phyloP scores from a whole-genome alignment of 2,113 vertebrate genomes.

The Crypturellus undulatus region DNA sequence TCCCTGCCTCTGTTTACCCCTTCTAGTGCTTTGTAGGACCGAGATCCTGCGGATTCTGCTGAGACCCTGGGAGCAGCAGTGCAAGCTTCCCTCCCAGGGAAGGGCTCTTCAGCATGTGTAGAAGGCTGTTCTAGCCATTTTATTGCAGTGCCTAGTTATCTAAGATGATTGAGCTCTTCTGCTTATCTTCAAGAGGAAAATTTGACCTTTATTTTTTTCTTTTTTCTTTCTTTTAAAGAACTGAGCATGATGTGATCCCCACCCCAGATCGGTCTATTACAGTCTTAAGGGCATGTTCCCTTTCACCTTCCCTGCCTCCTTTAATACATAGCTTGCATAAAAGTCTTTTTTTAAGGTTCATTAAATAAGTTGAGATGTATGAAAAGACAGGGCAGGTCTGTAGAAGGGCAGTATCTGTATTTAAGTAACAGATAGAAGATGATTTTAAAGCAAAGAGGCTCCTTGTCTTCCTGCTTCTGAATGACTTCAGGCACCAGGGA shows the following conservation, averaged over 20 bases:
- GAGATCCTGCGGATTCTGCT: rapidly evolving
- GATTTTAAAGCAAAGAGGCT: neutral
- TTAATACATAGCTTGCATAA: neutral
- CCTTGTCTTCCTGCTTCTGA: neutral
- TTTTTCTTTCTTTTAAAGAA: neutral
- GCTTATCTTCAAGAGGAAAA: no score
- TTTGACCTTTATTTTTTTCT: no score
- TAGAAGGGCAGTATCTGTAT: neutral
- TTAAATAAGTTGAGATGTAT: neutral
- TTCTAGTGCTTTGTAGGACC: no score
- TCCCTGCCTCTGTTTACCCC: no score
- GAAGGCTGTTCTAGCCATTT: no score
- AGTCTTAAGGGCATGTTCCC: neutral
- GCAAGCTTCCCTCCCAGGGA: neutral
- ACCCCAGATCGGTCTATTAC: neutral
- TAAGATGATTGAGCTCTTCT: no score
- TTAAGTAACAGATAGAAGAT: neutral
- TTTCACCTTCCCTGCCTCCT: neutral
- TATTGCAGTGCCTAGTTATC: no score
- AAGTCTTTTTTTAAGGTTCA: neutral
- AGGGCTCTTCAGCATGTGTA: no score
- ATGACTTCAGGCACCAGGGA: neutral
- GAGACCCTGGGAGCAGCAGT: neutral
- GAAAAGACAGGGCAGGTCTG: neutral
- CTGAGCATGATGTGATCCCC: neutral